Evolutionary conservation across 2,113 vertebrate species (phyloP).

Genomic region (Nicator chloris): DNA sequence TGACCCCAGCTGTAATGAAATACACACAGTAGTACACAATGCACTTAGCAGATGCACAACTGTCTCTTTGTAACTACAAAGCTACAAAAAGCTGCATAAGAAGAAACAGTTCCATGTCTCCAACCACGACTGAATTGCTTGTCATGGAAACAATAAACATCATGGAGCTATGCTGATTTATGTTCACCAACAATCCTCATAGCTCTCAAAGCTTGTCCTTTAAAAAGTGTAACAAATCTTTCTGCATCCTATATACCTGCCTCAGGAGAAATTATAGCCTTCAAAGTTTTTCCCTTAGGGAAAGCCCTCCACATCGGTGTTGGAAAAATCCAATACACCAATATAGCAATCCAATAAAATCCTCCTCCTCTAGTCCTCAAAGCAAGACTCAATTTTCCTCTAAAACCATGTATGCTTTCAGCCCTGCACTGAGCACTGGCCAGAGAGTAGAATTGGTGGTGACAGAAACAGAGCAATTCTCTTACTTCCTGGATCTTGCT

Average conservation of each 20-base stretch:
- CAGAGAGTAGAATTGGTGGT: not conserved
- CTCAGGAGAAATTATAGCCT: not conserved
- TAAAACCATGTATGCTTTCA: not conserved
- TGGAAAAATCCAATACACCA: not conserved
- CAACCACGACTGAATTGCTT: not conserved
- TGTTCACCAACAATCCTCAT: not conserved
- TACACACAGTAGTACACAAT: not conserved
- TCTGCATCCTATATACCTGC: not conserved
- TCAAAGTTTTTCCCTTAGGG: not conserved
- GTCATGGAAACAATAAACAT: not conserved
- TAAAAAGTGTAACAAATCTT: not conserved
- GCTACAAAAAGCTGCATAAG: not conserved
- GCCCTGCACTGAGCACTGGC: not conserved
- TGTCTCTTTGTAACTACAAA: not conserved
- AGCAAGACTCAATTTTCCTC: not conserved
- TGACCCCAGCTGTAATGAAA: not conserved
- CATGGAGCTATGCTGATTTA: rapidly evolving
- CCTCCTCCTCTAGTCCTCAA: not conserved
- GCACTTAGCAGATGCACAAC: not conserved
- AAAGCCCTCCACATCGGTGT: not conserved
- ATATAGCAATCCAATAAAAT: not conserved
- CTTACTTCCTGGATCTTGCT: not conserved
- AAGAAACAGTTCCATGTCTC: not conserved
- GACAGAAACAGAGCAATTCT: not conserved
- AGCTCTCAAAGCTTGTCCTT: not conserved